A percentile compares a stretch with the other conserved stretches of the same genome.
These are phyloP conservation scores for Anodontia alba DNA, from an alignment of 2,888 invertebrate species.

Conservation along the genomic window DNA sequence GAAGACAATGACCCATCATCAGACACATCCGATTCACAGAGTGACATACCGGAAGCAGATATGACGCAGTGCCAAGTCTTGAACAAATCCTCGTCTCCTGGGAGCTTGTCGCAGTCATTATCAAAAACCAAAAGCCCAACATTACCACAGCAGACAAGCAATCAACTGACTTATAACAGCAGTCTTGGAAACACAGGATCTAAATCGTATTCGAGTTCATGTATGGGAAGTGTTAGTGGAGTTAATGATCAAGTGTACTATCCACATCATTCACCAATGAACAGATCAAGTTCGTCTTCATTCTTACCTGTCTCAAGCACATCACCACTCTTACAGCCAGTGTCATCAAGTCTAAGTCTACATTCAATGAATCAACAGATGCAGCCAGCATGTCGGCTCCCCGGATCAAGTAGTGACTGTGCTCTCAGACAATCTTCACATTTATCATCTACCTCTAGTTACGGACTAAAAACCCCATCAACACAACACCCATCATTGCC, in stretches of 20 bases:
- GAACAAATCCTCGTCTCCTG: slow-evolving; percentile 62
- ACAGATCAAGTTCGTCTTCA: slow-evolving; percentile 66
- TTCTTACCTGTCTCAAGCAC: slow-evolving; percentile 75
- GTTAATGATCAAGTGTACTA: slow-evolving; percentile 75
- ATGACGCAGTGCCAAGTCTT: slow-evolving; percentile 63
- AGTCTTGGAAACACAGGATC: slow-evolving; percentile 47
- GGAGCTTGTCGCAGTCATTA: slow-evolving; percentile 58
- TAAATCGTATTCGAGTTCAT: slow-evolving; percentile 66
- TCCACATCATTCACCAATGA: slow-evolving; percentile 76
- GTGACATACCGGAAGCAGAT: slow-evolving; percentile 64
- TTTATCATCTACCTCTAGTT: slow-evolving; percentile 69
- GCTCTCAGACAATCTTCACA: slow-evolving; percentile 71
- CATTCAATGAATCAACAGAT: slow-evolving; percentile 73
- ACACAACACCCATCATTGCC: slow-evolving; percentile 75
- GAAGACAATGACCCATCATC: slow-evolving; percentile 66
- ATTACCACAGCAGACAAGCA: slow-evolving; percentile 60
- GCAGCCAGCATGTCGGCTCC: slow-evolving; percentile 73
- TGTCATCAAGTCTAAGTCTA: slow-evolving; percentile 69
- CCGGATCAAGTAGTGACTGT: slow-evolving; percentile 73
- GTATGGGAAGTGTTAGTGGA: slow-evolving; percentile 63
- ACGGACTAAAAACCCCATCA: slow-evolving; percentile 71
- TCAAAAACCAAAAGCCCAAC: slow-evolving; percentile 64
- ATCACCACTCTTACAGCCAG: slow-evolving; percentile 69
- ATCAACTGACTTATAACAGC: slow-evolving; percentile 62
- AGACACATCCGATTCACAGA: slow-evolving; percentile 61